Evolutionary conservation across 2,113 vertebrate species (phyloP), one percentile per base, ranked within the genome.

Genomic region (Microtus richardsoni): DNA sequence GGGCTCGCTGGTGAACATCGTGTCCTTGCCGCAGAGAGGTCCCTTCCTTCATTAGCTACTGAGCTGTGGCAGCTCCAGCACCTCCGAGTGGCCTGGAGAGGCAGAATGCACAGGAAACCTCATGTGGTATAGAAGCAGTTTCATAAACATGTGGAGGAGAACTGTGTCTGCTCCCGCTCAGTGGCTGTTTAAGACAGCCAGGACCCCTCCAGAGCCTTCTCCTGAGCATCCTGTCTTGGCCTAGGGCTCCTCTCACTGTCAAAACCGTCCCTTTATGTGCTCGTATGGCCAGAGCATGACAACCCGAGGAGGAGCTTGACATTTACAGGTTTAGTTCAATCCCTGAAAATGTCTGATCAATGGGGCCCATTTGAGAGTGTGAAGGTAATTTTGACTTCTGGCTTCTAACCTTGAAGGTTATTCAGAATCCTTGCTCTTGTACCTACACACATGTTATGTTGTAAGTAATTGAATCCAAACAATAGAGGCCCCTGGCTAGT

Each of bases 181-280:
- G 5, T 19, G 0, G 52, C 60, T 30, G 0, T 52, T 73, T 30
- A 78, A 33, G 83, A 86, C 13, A 17, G 13, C 77, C 16, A 1
- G 33, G 10, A 0, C 33, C 14, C 84, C 52, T 47, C 60, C 13
- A 3, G 21, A 0, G 0, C 44, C 33, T 87, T 87, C 21, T 62
- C 21, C 47, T 22, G 71, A 54, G 7, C 1, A 16, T 41, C 33
- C 74, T 49, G 1, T 24, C 26, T 7, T 49, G 49, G 64, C 12
- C 52, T 24, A n/a, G 87, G 44, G 13, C 49, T 52, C 52, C 10
- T 44, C 33, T 28, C 52, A 10, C 84, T 30, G 68, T 13, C 49
- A 49, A 44, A 17, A 13, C 0, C 0, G 36, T 9, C 47, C 39
- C 41, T 19, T 26, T 77, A 36, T 28, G 17, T 11, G 58, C 21